Conservation (phyloP, 2,113 vertebrate species). For the Colinus virginianus region DNA sequence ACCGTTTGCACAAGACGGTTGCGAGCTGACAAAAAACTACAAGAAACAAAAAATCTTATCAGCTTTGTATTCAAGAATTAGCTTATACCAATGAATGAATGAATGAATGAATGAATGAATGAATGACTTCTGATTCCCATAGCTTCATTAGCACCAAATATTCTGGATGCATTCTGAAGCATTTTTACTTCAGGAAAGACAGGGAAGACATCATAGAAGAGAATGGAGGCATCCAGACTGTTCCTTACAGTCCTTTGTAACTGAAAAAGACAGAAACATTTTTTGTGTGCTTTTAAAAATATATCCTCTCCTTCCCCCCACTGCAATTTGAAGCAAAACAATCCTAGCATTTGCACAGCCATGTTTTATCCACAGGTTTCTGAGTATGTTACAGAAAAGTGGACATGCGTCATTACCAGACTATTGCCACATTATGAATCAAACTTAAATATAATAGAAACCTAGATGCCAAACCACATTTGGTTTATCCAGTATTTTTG, state of each 20-base stretch:
- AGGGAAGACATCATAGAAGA: not conserved
- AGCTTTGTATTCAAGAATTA: not conserved
- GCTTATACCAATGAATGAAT: not conserved
- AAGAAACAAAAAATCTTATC: fast-evolving
- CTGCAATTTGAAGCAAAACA: slow-evolving; percentile 28
- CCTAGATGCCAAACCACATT: slow-evolving; percentile 33
- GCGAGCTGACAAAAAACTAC: not conserved
- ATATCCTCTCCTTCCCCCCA: not conserved
- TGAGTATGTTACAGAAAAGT: not conserved
- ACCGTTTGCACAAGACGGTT: fast-evolving
- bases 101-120: too few species aligned
- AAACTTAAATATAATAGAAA: slow-evolving; percentile 12
- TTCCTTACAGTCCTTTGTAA: not conserved
- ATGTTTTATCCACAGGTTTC: not conserved
- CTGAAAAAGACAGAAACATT: not conserved
- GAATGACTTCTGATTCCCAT: not conserved
- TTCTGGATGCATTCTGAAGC: not conserved
- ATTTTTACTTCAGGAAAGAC: not conserved
- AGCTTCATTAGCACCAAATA: not conserved
- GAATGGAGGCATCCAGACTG: not conserved
- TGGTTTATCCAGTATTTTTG: not conserved
- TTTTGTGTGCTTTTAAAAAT: not conserved
- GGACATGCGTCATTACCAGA: not conserved
- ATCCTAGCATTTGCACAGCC: not conserved
- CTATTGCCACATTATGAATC: slow-evolving; percentile 24